Evolutionary conservation across 2,797 vertebrate species (phyloP).

Genomic region (Pseudochirops cupreus): DNA sequence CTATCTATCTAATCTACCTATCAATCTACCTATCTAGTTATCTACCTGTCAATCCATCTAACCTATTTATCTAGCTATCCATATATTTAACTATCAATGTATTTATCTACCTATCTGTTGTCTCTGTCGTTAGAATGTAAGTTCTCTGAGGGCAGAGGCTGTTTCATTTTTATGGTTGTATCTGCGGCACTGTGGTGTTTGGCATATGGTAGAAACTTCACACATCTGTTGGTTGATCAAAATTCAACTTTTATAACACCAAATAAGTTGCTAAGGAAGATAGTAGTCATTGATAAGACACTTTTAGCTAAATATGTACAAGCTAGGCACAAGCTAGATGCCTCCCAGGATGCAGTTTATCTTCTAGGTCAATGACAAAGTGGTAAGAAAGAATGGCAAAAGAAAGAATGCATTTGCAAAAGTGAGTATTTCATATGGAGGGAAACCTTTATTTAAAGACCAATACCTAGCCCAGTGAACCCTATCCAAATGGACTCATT

Average conservation of each 20-base stretch:
- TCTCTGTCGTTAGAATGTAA: not conserved
- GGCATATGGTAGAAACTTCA: not conserved
- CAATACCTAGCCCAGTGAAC: not conserved
- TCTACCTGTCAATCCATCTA: no score
- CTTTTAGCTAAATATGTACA: not conserved
- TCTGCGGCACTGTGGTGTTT: not conserved
- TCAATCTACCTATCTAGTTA: no score
- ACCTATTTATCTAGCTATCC: no score
- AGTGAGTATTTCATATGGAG: not conserved
- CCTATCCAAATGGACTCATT: not conserved
- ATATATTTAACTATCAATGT: no score
- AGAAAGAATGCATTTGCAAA: not conserved
- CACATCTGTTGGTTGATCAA: not conserved
- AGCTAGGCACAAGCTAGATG: not conserved
- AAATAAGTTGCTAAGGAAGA: not conserved
- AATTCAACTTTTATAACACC: not conserved
- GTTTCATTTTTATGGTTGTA: not conserved
- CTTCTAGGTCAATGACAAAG: not conserved
- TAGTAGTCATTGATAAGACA: not conserved
- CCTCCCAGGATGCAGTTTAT: not conserved
- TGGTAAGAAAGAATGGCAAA: not conserved
- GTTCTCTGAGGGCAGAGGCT: not conserved
- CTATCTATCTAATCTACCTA: not conserved
- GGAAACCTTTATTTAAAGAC: not conserved
- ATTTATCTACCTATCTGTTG: not conserved